Base-by-base conservation (phyloP, 2,888 invertebrate species). In the Heliconius ethilla region DNA sequence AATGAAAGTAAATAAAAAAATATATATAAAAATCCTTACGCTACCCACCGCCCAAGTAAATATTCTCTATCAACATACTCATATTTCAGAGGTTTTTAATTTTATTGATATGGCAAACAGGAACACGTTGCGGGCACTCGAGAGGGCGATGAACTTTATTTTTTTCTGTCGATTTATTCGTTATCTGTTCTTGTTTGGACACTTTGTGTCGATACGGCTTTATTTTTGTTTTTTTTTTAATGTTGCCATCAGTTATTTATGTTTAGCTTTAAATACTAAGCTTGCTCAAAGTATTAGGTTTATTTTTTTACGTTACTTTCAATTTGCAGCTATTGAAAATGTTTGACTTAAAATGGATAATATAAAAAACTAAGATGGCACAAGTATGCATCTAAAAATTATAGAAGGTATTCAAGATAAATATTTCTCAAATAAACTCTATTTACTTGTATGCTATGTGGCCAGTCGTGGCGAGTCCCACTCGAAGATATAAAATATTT, bases 111-210 rank as follows among this genome's bases (percentile, higher is more conserved):
- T 76, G 78, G 82, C 85, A 86, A 86, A 87, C 85, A 86, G 83
- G 83, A 85, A 87, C 86, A 87, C 83, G 83, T 83, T 85, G 86
- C 84, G 83, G 87, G 86, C 88, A 85, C 86, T 87, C 81, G 70
- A 80, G 59, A 85, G 89, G 87, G 81, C 87, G 82, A 80, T 86
- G 88, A 89, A 86, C 88, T 84, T 77, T 79, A 79, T 75, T 78
- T 84, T 51, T 83, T 84, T 83, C 81, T 81, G 79, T 70, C 75
- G 79, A 82, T 78, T 81, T 80, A 81, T 80, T 81, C 82, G 81
- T 83, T 82, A 83, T 82, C 82, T 82, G 75, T 80, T 77, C 78
- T 80, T 80, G 81, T 83, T 81, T 79, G 80, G 78, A 81, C 79
- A 81, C 78, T 81, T 80, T 80, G 77, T 79, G 55, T 76, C 63